Evolutionary conservation across 2,113 vertebrate species (phyloP).

Genomic region (Leuciscus idus): DNA sequence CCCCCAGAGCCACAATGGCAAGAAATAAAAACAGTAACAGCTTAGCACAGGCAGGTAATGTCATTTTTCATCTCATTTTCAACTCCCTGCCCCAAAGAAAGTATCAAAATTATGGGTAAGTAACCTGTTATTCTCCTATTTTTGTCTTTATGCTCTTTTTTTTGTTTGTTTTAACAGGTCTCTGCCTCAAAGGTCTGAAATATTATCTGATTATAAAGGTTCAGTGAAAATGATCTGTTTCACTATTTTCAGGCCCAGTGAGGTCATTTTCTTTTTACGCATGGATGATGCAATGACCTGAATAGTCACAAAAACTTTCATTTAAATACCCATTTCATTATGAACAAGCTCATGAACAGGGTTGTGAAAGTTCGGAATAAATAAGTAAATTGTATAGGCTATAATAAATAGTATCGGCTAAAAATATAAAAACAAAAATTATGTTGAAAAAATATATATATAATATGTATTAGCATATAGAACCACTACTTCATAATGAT

Average conservation of each 20-base stretch:
- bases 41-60: background rate
- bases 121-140: background rate
- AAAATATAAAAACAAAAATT: too few species aligned
- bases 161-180: background rate
- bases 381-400: background rate
- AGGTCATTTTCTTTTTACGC: slow-evolving; percentile 17
- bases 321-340: background rate
- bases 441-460: too few species aligned
- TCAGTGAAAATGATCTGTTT: slow-evolving; percentile 53
- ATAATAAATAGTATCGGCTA: too few species aligned
- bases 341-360: background rate
- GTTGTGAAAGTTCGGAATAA: background rate
- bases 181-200: slow-evolving; percentile 6
- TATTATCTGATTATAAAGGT: slow-evolving; percentile 56
- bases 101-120: background rate
- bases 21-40: background rate
- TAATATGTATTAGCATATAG: too few species aligned
- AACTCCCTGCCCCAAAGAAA: slow-evolving; percentile 1
- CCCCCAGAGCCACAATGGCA: background rate
- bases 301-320: background rate
- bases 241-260: background rate
- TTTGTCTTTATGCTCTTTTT: background rate
- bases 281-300: slow-evolving; percentile 7
- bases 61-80: background rate
- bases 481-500: too few species aligned